Evolutionary conservation across 1,140 invertebrate genomes (phyloP), one percentile per base, ranked within the genome.

Genomic region (Araneus ventricosus): DNA sequence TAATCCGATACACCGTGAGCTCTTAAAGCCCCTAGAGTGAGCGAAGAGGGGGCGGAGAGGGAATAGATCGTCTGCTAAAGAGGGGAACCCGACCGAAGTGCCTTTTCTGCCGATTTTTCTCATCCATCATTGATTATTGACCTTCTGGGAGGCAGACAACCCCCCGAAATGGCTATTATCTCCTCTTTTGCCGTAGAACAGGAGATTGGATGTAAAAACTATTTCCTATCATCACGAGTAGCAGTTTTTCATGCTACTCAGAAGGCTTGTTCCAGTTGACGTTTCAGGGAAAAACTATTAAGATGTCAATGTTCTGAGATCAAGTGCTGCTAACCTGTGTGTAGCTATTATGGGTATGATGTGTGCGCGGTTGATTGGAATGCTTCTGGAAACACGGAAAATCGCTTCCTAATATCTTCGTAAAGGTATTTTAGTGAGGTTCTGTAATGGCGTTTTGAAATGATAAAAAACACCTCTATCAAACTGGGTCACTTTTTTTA

Each of bases 91-190:
- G 30, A 30, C 10, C 17, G 30, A 34, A 34, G 27, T 52, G 37
- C 41, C 80, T 41, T 52, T 45, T 84, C 80, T 41, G 41, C 27
- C 37, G 80, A 52, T 84, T 52, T 57, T 84, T 52, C 39, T n/a
- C 87, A 88, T 88, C 87, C 61, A 88, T 88, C 87, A 88, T 88
- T 70, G 87, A 67, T 88, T 88, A 88, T 88, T 70, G 87, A 88
- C 61, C 63, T 41, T 88, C 85, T 45, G 22, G 87, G 63, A 88
- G 87, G 37, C 24, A 30, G 52, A 63, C 57, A 24, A 27, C 45
- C 59, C 85, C 41, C 57, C 27, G 52, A 87, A 37, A 39, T 61
- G n/a, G 80, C 80, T 84, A 84, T 84, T 84, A 84, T 84, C n/a
- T 45, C 80, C 45, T 84, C 80, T 84, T 84, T 52, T 57, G 24